A percentile compares a stretch with the other conserved stretches of the same genome.
Conservation (phyloP, 2,888 invertebrate species). For the Meta bourneti region DNA sequence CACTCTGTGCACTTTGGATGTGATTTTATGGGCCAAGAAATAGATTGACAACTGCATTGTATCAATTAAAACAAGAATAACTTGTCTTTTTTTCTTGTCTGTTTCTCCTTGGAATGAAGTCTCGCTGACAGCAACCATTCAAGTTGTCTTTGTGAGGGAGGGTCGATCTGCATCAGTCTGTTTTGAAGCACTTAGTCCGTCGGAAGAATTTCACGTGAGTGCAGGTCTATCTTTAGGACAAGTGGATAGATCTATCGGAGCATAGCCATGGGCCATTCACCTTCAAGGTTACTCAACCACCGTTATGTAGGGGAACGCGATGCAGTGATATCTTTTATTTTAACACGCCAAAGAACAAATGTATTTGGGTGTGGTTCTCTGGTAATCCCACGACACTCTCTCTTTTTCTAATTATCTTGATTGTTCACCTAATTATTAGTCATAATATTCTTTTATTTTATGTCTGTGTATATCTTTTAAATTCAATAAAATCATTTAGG, state of each 20-base stretch:
- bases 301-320: conserved; percentile 47
- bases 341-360: conserved; percentile 38
- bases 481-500: too few relatives aligned
- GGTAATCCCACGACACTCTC: too few relatives aligned
- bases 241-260: conserved; percentile 45
- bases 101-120: neutral
- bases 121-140: neutral
- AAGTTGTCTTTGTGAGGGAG: neutral
- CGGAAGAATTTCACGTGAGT: conserved; percentile 5
- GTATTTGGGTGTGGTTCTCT: too few relatives aligned
- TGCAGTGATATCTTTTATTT: conserved; percentile 28
- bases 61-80: neutral
- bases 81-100: neutral
- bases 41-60: neutral
- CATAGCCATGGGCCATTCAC: conserved; percentile 59
- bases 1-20: too few relatives aligned
- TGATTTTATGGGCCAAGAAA: neutral
- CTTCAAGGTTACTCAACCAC: conserved; percentile 46
- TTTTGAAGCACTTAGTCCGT: conserved; percentile 20
- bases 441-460: too few relatives aligned
- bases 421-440: too few relatives aligned
- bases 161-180: neutral
- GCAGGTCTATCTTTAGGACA: conserved; percentile 56
- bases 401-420: too few relatives aligned
- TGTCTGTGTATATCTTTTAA: too few relatives aligned